These are phyloP conservation scores for Saxicola maurus DNA, from an alignment of 2,797 vertebrate genomes.

Conservation along the genomic window DNA sequence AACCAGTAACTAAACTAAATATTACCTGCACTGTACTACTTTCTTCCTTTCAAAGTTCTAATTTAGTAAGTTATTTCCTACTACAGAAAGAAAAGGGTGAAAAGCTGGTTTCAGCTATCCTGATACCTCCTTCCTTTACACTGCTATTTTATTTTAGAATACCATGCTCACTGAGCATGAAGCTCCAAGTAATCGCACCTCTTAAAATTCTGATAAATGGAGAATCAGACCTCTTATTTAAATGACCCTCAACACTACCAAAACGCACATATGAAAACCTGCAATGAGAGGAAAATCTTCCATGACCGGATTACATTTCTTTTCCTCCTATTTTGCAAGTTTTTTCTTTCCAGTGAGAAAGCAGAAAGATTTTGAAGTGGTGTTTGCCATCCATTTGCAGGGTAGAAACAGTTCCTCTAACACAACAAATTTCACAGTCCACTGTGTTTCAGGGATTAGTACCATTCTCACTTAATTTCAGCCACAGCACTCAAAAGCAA, in stretches of 20 bases:
- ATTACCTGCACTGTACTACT: background rate
- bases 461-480: background rate
- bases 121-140: background rate
- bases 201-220: background rate
- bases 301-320: background rate
- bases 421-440: background rate
- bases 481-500: background rate
- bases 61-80: background rate
- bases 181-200: background rate
- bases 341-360: background rate
- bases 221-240: background rate
- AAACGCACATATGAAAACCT: rapidly evolving
- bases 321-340: background rate
- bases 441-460: background rate
- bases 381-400: background rate
- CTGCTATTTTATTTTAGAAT: background rate
- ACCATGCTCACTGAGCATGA: background rate
- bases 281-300: background rate
- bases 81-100: rapidly evolving
- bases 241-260: background rate
- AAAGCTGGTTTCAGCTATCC: background rate
- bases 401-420: background rate
- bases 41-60: background rate
- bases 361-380: background rate
- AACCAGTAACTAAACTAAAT: background rate